Base-by-base conservation (phyloP, 2,797 vertebrate species). In the Falco biarmicus region DNA sequence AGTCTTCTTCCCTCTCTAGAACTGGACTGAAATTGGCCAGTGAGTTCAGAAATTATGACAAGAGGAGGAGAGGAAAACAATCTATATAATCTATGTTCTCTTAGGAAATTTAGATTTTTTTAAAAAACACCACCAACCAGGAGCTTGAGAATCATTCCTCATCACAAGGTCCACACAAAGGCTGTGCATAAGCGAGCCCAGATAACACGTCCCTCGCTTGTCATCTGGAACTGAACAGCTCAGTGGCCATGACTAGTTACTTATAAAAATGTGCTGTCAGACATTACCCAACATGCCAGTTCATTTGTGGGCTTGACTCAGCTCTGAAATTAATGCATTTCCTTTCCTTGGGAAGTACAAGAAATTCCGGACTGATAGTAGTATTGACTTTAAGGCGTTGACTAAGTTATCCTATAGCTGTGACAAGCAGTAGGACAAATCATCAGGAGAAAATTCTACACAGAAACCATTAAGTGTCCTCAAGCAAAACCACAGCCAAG, bases 271-370 rank as follows among this genome's bases (percentile, higher is more conserved):
- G 25, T 85, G 45, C 47, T 85, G 22, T 39, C 60, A 90, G 48
- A 59, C 94, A 71, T 89, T 95, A 61, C 60, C 70, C 90, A 57
- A 37, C 50, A 37, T 95, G 64, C 31, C 59, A 79, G 31, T 41
- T 93, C 48, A 87, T 92, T 85, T 66, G 56, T 81, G 56, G 80
- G 45, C 53, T 95, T 92, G 78, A 75, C 78, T 85, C 71, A 69
- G 60, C 68, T 94, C 69, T 93, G 53, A 84, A 95, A 90, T 57
- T 13, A 94, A 87, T 78, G 57, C 37, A 43, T 75, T 95, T 92
- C 56, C 64, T 95, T 84, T 95, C 47, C 3, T 71, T 80, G 47
- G 64, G 21, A 86, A 93, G 65, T 18, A 75, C 21, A 85, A 93
- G 48, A 88, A 88, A 80, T 78, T 93, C 84, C 86, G 91, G 75